phyloP scores from a whole-genome alignment of 2,113 vertebrate species.

The Rhinichthys klamathensis region DNA sequence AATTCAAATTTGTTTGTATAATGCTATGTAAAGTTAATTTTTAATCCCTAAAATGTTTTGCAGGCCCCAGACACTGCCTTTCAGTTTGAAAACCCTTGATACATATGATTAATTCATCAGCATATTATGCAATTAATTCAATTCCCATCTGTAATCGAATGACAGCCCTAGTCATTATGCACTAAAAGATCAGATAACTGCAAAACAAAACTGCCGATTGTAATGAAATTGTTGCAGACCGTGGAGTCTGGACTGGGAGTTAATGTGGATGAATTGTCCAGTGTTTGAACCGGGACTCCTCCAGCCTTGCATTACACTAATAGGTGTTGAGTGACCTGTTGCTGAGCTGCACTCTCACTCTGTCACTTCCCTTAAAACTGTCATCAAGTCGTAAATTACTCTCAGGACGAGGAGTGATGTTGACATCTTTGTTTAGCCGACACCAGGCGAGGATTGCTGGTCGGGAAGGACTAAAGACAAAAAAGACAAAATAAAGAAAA shows the following conservation, averaged over 20 bases:
- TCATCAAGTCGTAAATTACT: slow-evolving; percentile 79
- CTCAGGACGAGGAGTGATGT: slow-evolving; percentile 61
- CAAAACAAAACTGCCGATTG: slow-evolving; percentile 3
- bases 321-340: slow-evolving; percentile 70
- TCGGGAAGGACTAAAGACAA: slow-evolving; percentile 48
- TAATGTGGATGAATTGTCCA: slow-evolving; percentile 44
- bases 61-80: not conserved
- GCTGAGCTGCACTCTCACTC: slow-evolving; percentile 72
- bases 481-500: slow-evolving; percentile 40
- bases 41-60: not conserved
- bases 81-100: not conserved
- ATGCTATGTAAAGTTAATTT: not conserved
- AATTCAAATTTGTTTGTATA: not conserved
- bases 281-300: slow-evolving; percentile 49
- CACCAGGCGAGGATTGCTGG: slow-evolving; percentile 56
- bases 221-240: not conserved
- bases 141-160: slow-evolving; percentile 10
- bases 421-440: slow-evolving; percentile 72
- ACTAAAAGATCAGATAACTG: slow-evolving; percentile 28
- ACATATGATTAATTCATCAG: not conserved
- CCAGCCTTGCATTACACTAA: slow-evolving; percentile 55
- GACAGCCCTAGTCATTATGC: not conserved
- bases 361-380: slow-evolving; percentile 75
- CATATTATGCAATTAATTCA: slow-evolving; percentile 7
- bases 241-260: slow-evolving; percentile 1